These are phyloP conservation scores for Centropus unirufus DNA, from an alignment of 2,113 vertebrate genomes.

Conservation along the genomic window DNA sequence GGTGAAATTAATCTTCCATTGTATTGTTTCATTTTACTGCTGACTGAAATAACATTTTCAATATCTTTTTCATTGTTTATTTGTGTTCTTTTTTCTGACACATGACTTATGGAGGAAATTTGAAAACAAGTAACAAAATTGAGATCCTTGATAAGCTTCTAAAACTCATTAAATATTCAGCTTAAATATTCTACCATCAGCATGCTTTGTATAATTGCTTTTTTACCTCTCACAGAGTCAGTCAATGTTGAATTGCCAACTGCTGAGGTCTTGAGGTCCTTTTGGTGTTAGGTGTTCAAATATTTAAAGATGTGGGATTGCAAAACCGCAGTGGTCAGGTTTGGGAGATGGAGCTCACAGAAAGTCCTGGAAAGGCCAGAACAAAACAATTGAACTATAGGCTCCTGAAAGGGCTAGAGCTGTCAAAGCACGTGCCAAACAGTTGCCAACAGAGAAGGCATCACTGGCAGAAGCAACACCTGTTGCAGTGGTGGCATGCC, in stretches of 20 bases:
- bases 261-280: neutral
- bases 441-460: fast-evolving
- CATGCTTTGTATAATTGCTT: neutral
- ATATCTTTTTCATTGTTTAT: constrained; percentile 21
- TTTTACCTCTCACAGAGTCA: neutral
- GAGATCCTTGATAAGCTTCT: constrained; percentile 17
- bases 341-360: neutral
- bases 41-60: constrained; percentile 32
- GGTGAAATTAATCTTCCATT: constrained; percentile 42
- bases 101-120: neutral
- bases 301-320: neutral
- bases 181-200: neutral
- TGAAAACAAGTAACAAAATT: constrained; percentile 26
- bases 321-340: neutral
- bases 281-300: neutral
- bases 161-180: neutral
- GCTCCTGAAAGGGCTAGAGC: neutral
- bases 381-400: neutral
- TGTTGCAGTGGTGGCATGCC: fast-evolving
- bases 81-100: neutral
- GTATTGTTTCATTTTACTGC: constrained; percentile 13
- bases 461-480: fast-evolving
- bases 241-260: neutral
- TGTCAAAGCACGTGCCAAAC: neutral
- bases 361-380: neutral